Conservation (phyloP, 2,797 vertebrate genomes). For the Pantherophis vulpinus region DNA sequence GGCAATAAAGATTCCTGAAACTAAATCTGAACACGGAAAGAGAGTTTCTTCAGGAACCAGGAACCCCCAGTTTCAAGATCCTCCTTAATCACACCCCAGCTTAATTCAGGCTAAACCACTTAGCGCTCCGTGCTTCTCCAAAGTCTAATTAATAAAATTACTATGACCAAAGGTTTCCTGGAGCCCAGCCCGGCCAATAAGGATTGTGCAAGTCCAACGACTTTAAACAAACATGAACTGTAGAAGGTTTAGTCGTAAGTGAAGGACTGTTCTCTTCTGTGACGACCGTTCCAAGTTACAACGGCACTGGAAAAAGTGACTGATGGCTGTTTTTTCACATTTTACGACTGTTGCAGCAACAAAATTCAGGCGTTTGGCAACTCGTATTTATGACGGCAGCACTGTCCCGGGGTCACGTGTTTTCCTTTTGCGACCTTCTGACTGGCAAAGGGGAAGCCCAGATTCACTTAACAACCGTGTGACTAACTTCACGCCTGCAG, state of each 20-base stretch:
- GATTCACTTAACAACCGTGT: not conserved
- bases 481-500: too few relatives aligned
- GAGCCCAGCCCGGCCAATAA: not conserved
- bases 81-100: not conserved
- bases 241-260: not conserved
- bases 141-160: not conserved
- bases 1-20: not conserved
- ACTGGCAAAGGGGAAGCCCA: not conserved
- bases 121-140: fast-evolving
- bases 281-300: too few relatives aligned
- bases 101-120: not conserved
- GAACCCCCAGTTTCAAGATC: not conserved
- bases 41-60: not conserved
- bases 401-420: too few relatives aligned
- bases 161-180: not conserved
- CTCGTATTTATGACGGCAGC: fast-evolving
- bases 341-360: not conserved
- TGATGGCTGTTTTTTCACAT: not conserved
- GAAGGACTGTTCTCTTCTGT: not conserved
- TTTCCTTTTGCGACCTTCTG: not conserved
- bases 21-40: not conserved
- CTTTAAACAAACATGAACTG: not conserved
- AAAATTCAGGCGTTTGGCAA: not conserved
- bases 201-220: not conserved
- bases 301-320: not conserved